phyloP scores from a whole-genome alignment of 30 jellyfish, hydroid and myxozoan genomes.

The Turritopsis dohrnii region DNA sequence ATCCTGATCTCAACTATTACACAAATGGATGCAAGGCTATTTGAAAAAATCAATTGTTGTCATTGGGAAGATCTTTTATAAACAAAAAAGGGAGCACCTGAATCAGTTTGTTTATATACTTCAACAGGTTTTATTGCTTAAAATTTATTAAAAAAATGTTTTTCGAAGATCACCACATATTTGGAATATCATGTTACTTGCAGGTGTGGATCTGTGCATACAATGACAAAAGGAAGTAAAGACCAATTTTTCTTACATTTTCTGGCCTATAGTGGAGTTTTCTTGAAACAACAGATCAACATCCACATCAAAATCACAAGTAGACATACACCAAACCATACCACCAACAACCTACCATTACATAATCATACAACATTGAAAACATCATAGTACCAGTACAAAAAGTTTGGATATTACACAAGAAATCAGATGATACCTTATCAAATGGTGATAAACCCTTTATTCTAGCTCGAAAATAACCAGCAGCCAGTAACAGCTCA shows the following conservation, averaged over 20 bases:
- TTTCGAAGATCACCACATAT: too few relatives aligned
- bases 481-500: constrained; percentile 90
- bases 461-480: constrained; percentile 93
- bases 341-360: constrained; percentile 85
- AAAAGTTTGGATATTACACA: not conserved
- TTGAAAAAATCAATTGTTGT: too few relatives aligned
- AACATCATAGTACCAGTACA: not conserved
- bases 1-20: too few relatives aligned
- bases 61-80: too few relatives aligned
- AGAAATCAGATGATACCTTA: constrained; percentile 39
- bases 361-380: not conserved
- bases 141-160: too few relatives aligned
- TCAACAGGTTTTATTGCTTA: too few relatives aligned
- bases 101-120: too few relatives aligned
- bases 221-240: not conserved
- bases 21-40: too few relatives aligned
- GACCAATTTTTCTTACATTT: constrained; percentile 40
- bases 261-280: constrained; percentile 89
- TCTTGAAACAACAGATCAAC: constrained; percentile 93
- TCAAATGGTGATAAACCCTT: constrained; percentile 94
- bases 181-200: not conserved
- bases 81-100: too few relatives aligned
- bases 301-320: constrained; percentile 94
- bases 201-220: not conserved
- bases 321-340: constrained; percentile 92